Evolutionary conservation across 2,888 invertebrate genomes (phyloP).

Genomic region (Drosophila pseudotalamancana): DNA sequence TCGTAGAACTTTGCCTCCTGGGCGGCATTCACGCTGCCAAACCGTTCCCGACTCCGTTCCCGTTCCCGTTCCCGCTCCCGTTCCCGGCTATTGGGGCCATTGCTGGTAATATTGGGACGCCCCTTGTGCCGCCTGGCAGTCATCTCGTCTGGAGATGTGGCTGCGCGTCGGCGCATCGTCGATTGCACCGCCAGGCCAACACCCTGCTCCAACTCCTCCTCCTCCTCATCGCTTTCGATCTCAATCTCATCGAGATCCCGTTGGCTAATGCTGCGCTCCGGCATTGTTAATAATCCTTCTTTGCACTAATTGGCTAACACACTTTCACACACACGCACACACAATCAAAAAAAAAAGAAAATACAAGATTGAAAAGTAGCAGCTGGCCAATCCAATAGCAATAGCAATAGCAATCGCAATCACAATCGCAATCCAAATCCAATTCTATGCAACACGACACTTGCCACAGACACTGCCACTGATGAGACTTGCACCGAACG

Average conservation of each 20-base stretch:
- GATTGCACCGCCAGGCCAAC: slow-evolving; percentile 73
- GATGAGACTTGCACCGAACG: slow-evolving; percentile 73
- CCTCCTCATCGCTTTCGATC: slow-evolving; percentile 82
- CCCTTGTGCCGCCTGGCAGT: slow-evolving; percentile 4
- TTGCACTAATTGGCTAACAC: neutral
- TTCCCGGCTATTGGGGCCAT: slow-evolving; percentile 23
- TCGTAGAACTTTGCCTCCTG: slow-evolving; percentile 52
- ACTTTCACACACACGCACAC: neutral
- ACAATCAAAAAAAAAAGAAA: slow-evolving; percentile 32
- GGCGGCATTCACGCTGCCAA: slow-evolving; percentile 48
- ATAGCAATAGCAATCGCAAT: slow-evolving; percentile 2
- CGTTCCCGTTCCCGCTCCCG: slow-evolving; percentile 51
- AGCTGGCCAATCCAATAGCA: too few species aligned
- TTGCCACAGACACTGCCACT: slow-evolving; percentile 11
- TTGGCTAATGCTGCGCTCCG: slow-evolving; percentile 69
- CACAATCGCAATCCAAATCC: neutral
- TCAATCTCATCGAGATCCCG: slow-evolving; percentile 78
- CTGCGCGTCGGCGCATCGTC: slow-evolving; percentile 56
- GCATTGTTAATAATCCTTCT: slow-evolving; percentile 55
- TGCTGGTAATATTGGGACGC: slow-evolving; percentile 14
- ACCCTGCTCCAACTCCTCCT: slow-evolving; percentile 79
- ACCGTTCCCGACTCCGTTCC: slow-evolving; percentile 51
- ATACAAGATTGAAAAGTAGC: neutral
- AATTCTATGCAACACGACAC: slow-evolving; percentile 4
- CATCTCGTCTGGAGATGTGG: slow-evolving; percentile 8